A percentile compares a stretch with the other conserved stretches of the same genome.
These are phyloP conservation scores for Brachyptera putata DNA, from an alignment of 2,888 invertebrate species.

Conservation along the genomic window DNA sequence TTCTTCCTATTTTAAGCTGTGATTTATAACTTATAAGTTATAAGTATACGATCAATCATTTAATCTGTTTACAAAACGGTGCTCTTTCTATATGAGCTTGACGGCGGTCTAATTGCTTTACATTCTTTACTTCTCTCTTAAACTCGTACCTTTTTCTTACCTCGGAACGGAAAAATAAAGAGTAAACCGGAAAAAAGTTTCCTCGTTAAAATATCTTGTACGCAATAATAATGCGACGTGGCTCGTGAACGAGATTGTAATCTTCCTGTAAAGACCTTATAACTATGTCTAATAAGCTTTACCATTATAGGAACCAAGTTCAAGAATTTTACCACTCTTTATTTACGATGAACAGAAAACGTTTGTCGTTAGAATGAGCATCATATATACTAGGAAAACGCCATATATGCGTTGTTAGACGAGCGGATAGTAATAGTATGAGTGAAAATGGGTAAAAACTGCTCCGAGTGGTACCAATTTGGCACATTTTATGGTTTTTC, in stretches of 20 bases:
- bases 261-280: neutral
- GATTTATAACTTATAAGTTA: neutral
- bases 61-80: slow-evolving; percentile 1
- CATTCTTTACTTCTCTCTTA: neutral
- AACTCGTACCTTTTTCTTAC: slow-evolving; percentile 4
- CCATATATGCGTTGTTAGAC: no score
- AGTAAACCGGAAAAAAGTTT: slow-evolving; percentile 1
- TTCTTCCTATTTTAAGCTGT: no score
- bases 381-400: no score
- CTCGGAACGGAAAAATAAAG: neutral
- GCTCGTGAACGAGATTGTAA: neutral
- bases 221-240: neutral
- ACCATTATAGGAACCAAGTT: neutral
- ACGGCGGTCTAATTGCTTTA: neutral
- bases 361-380: no score
- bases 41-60: slow-evolving; percentile 8
- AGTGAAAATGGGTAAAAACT: no score
- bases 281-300: neutral
- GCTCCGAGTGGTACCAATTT: no score
- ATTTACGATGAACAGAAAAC: no score
- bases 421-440: no score
- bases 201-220: neutral
- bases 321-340: neutral
- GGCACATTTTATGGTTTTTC: no score
- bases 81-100: neutral